Conservation (phyloP, 2,113 vertebrate genomes). For the Ceyx margarethae region DNA sequence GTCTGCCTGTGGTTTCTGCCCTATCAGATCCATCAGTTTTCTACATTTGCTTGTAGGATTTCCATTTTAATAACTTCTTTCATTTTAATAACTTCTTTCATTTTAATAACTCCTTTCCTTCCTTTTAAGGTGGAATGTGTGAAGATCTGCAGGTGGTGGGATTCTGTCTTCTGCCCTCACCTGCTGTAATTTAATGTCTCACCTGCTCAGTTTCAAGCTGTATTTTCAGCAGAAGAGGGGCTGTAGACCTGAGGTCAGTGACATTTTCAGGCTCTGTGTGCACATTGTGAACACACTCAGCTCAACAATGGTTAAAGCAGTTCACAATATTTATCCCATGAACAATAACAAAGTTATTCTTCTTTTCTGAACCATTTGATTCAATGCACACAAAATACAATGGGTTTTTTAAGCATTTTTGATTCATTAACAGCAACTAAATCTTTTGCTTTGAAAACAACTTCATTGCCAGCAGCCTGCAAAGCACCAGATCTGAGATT, state of each 20-base stretch:
- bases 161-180: neutral
- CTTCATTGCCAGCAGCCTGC: neutral
- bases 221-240: neutral
- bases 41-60: neutral
- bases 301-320: neutral
- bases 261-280: rapidly evolving
- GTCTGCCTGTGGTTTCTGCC: neutral
- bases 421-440: neutral
- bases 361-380: neutral
- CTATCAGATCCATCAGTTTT: neutral
- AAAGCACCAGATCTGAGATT: neutral
- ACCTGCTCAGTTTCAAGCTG: neutral
- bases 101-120: neutral
- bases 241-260: neutral
- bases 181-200: too few relatives aligned
- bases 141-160: neutral
- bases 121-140: neutral
- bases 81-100: neutral
- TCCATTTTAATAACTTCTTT: neutral
- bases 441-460: neutral
- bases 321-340: neutral
- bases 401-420: rapidly evolving
- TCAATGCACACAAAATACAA: neutral
- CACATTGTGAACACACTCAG: rapidly evolving
- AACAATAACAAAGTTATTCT: neutral